Evolutionary conservation across 2,797 vertebrate species (phyloP), one percentile per base, ranked within the genome.

Genomic region (Cottoperca gobio): DNA sequence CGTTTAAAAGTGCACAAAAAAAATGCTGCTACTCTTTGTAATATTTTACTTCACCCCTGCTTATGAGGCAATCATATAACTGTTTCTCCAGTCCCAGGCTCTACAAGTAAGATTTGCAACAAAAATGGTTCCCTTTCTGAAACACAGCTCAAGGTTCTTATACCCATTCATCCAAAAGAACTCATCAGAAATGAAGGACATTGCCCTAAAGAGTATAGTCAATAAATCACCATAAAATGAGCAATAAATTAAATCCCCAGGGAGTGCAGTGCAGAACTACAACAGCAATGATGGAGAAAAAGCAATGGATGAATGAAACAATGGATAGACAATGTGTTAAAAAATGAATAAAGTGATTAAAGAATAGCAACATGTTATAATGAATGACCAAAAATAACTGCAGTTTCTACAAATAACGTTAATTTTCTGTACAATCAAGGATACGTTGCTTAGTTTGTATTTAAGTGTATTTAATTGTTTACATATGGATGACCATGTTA

Each of bases 401-500:
- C 31, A 46, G 16, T 48, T 40, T 17, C 28, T 37, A 39, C 35
- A 24, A 13, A 26, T 16, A 45, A 21, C 26, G 23, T 50, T 42
- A 16, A 50, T 68, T 52, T 66, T 33, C 16, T 40, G 19, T 49
- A 66, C 42, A 70, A 61, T 35, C n/a, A n/a, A n/a, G n/a, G n/a
- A 60, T 67, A 58, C 39, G 14, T 48, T 64, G 28, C 14, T 55
- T 42, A 2, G n/a, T 61, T 53, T 49, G 14, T 53, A 6, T 66
- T 31, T 11, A 43, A 42, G 28, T 52, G n/a, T 37, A n/a, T 21
- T 46, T 5, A 2, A 3, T 24, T 50, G 39, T 35, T 10, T 66
- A 72, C 48, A 62, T 64, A 70, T 48, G 42, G 50, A 73, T 46
- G 26, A 63, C 57, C 12, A 24, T n/a, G 21, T 58, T 67, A 39